Evolutionary conservation across 2,113 vertebrate species (phyloP), one percentile per base, ranked within the genome.

Genomic region (Chaetodon auriga): DNA sequence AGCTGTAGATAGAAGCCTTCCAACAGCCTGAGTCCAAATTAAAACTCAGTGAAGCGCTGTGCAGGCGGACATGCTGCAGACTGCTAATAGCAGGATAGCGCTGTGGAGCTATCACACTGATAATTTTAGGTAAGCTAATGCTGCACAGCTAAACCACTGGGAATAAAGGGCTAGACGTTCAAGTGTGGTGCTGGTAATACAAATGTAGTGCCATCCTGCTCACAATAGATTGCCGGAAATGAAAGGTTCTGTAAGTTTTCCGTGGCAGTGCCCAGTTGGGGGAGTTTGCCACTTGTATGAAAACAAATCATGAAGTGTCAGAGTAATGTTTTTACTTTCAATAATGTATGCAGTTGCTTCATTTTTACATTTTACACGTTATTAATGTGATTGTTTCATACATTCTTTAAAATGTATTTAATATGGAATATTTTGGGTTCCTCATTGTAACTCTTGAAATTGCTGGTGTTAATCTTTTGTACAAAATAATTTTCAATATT

Each of bases 21-120:
- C 46, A 75, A 25, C 58, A 53, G 8, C 46, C 58, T 8, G 46
- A 51, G 60, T 75, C 21, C 72, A 63, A 75, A 75, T 75, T 51
- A 63, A 75, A 75, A 75, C 7, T 53, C 72, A 63, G 72, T 75
- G 46, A 75, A 75, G 72, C 46, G 35, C 58, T 41, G 14, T 75
- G 46, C 46, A 41, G 46, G 46, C 38, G 58, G 41, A 53, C 46
- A 75, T 19, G 72, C 72, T 63, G 30, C 72, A 38, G 58, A 63
- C 60, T 75, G 21, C 72, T 75, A 63, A 63, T 63, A 63, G 21
- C 72, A 41, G 72, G 30, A 23, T 30, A 75, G 72, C 30, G 41
- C 5, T 2, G 23, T 12, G 13, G 46, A 63, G 58, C 58, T 19
- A 41, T 62, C 18, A 35, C 45, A 23, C 58, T 62, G 30, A 74